phyloP scores from a whole-genome alignment of 1,140 invertebrate genomes.

The Drosophila lowei region DNA sequence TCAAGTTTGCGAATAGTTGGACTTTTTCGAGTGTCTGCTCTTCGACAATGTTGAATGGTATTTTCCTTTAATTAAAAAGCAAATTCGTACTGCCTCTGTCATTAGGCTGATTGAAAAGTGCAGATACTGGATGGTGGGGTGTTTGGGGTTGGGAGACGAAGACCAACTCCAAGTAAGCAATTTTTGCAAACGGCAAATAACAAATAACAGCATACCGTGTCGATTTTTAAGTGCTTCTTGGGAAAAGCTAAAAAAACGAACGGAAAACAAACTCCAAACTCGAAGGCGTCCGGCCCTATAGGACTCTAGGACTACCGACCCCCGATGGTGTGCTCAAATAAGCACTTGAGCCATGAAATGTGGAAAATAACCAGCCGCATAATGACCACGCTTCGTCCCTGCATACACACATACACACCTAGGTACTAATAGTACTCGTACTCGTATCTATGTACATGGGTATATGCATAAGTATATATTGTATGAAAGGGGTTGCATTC shows the following conservation, averaged over 20 bases:
- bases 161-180: constrained; percentile 64
- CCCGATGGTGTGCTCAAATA: constrained; percentile 52
- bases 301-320: background rate
- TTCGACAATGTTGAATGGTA: constrained; percentile 57
- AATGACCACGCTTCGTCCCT: constrained; percentile 57
- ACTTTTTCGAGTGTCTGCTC: constrained; percentile 65
- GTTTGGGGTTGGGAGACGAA: constrained; percentile 7
- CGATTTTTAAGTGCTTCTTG: constrained; percentile 77
- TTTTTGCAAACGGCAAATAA: constrained; percentile 70
- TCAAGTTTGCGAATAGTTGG: constrained; percentile 48
- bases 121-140: constrained; percentile 20
- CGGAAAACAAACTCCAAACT: constrained; percentile 44
- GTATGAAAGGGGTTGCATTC: background rate
- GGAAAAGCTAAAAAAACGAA: constrained; percentile 41
- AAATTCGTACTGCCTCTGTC: constrained; percentile 69
- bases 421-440: constrained; percentile 1
- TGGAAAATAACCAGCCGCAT: constrained; percentile 74
- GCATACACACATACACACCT: background rate
- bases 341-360: constrained; percentile 74
- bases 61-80: constrained; percentile 81
- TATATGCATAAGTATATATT: constrained; percentile 4
- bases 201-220: constrained; percentile 76
- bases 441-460: constrained; percentile 17
- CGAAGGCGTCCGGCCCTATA: constrained; percentile 29
- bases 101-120: constrained; percentile 76